Base-by-base conservation (phyloP, 1,140 invertebrate genomes). In the Prorops nasuta region DNA sequence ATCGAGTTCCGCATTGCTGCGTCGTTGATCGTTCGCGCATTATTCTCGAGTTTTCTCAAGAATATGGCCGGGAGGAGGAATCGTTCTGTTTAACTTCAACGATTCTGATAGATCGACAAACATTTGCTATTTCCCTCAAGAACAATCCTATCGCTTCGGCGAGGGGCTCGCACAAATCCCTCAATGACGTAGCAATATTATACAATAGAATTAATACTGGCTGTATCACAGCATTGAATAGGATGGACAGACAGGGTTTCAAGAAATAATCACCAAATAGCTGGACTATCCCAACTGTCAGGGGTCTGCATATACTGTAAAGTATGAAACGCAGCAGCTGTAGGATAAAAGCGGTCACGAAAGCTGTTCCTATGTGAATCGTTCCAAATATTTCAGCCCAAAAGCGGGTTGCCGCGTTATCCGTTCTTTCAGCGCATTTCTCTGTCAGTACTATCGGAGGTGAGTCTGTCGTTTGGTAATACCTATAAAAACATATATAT, bases 331-430 rank as follows among this genome's bases (percentile, higher is more conserved):
- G 77, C 47, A 71, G 66, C 2, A 81, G 58, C 59, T 86, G 85
- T 15, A 86, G 65, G 18, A 85, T 56, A 51, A 86, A 84, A n/a
- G 83, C 74, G 1, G 80, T 83, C 7, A 83, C 46, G 53, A 86
- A 85, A 2, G 83, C 77, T 16, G 80, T 75, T 21, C 74, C 79
- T 32, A 86, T 81, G 53, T 86, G 81, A 20, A 85, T 59, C 2
- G 77, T 74, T 1, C 84, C 84, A 54, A 86, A 86, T 50, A 85
- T 76, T 61, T 86, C 83, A 2, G 84, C 83, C 84, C 84, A 86
- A 54, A 86, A 85, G 47, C 77, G 74, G 0, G 80, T 85, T 3
- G 82, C 80, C 48, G 78, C 78, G 39, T 74, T 67, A 49, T 82
- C 82, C 1, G 81, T 80, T 52, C 79, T 82, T 49, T 85, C 79